A percentile compares a stretch with the other conserved stretches of the same genome.
Evolutionary conservation across 2,888 invertebrate genomes (phyloP).

Genomic region (Hypomecis punctinalis): DNA sequence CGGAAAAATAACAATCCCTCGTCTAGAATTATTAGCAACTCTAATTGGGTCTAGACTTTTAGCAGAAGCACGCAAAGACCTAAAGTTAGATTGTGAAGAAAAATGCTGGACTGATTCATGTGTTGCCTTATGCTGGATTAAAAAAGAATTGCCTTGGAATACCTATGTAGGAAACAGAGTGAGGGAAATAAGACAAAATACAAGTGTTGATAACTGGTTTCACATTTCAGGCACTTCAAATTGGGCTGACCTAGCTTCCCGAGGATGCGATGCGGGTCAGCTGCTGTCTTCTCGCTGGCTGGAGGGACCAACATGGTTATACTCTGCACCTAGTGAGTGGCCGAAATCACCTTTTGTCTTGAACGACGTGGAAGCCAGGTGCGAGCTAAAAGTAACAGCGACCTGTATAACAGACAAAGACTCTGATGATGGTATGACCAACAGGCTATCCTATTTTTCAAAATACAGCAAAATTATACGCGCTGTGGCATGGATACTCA

Average conservation of each 20-base stretch:
- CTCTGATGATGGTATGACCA: background rate
- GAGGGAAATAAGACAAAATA: conserved; percentile 2
- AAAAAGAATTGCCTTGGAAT: background rate
- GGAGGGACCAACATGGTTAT: too few species aligned
- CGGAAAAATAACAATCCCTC: too few species aligned
- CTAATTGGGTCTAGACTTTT: conserved; percentile 7
- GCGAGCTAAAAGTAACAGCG: background rate
- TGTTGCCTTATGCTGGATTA: too few species aligned
- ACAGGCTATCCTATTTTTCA: background rate
- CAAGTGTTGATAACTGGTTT: background rate
- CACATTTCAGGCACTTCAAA: conserved; percentile 5
- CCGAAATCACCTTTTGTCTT: too few species aligned
- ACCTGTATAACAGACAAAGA: background rate
- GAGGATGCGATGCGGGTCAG: too few species aligned
- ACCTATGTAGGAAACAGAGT: conserved; percentile 3
- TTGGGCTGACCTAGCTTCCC: conserved; percentile 8
- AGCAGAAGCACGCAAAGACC: conserved; percentile 9
- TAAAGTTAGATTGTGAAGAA: conserved; percentile 1
- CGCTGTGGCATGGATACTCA: background rate
- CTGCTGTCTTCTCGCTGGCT: too few species aligned
- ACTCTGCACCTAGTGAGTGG: too few species aligned
- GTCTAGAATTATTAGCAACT: too few species aligned
- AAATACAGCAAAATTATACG: conserved; percentile 3
- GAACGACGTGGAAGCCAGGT: background rate
- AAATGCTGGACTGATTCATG: too few species aligned